Evolutionary conservation across 2,888 invertebrate species (phyloP).

Genomic region (Vanessa cardui): DNA sequence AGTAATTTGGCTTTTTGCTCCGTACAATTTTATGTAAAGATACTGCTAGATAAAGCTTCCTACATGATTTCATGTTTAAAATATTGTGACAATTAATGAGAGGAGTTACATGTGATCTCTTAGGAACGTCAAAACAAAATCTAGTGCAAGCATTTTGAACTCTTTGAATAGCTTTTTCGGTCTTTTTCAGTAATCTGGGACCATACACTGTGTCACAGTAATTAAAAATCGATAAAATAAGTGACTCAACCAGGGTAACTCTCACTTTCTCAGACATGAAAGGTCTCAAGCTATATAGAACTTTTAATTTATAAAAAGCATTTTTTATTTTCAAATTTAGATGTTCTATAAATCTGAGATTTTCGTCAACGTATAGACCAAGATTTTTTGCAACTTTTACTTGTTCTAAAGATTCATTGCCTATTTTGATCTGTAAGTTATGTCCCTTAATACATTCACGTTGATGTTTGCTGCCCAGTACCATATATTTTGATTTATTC

Average conservation of each 20-base stretch:
- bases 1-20: background rate
- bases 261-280: background rate
- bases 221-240: background rate
- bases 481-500: slow-evolving; percentile 9
- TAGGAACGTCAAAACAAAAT: slow-evolving; percentile 7
- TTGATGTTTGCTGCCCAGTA: slow-evolving; percentile 14
- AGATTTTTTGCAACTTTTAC: slow-evolving; percentile 5
- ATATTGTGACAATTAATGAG: background rate
- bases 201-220: slow-evolving; percentile 2
- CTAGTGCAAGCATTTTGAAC: slow-evolving; percentile 9
- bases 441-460: background rate
- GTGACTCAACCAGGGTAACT: background rate
- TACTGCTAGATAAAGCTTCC: background rate
- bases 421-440: background rate
- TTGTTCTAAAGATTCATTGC: background rate
- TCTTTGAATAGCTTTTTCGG: slow-evolving; percentile 1
- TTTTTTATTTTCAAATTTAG: slow-evolving; percentile 4
- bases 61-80: background rate
- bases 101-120: slow-evolving; percentile 2
- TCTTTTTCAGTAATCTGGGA: background rate
- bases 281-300: background rate
- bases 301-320: slow-evolving; percentile 7
- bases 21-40: background rate
- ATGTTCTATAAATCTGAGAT: background rate
- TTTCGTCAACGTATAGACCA: slow-evolving; percentile 2